These are phyloP conservation scores for Pterois miles DNA, from an alignment of 2,797 vertebrate genomes.

Conservation along the genomic window DNA sequence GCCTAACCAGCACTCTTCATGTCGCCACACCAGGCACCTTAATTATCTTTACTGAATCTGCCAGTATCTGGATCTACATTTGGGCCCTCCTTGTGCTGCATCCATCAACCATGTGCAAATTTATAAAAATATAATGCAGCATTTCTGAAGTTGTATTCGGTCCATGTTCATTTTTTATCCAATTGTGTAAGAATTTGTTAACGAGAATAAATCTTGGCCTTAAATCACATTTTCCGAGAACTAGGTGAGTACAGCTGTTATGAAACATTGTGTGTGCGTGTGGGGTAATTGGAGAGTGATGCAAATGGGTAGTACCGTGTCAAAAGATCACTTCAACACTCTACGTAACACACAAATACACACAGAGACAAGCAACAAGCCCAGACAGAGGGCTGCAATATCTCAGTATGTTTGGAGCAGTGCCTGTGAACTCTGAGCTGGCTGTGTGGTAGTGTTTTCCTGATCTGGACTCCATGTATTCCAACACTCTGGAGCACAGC, in stretches of 20 bases:
- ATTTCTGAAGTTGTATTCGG: neutral
- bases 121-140: neutral
- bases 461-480: slow-evolving; percentile 28
- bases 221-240: neutral
- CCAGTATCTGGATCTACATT: neutral
- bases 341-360: neutral
- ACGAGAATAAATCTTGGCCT: neutral
- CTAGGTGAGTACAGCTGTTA: neutral
- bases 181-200: neutral
- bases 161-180: neutral
- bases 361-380: neutral
- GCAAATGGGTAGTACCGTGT: neutral
- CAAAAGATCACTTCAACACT: neutral
- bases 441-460: neutral
- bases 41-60: neutral
- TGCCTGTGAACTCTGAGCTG: slow-evolving; percentile 5
- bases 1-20: no score
- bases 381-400: slow-evolving; percentile 11
- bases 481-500: slow-evolving; percentile 5
- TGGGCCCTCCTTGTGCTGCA: neutral
- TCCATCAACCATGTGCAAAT: neutral
- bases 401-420: neutral
- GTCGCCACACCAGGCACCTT: no score
- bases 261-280: neutral
- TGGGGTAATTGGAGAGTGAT: neutral